These are phyloP conservation scores for Palythoa caribaeorum DNA, from an alignment of 92 coral and sea anemone species.

Conservation along the genomic window DNA sequence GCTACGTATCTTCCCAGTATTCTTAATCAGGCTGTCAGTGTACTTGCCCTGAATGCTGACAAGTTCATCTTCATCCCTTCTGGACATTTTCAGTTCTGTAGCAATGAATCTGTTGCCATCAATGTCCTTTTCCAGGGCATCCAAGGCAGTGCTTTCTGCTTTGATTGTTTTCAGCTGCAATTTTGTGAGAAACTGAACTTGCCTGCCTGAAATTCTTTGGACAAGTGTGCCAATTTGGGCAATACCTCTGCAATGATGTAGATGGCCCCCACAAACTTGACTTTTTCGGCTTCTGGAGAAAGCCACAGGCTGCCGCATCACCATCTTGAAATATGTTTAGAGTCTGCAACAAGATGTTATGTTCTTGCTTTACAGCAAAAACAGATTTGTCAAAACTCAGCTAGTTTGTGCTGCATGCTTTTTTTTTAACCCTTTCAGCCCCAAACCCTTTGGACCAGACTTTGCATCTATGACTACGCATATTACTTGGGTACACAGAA, in stretches of 20 bases:
- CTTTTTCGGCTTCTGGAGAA: conserved; percentile 23
- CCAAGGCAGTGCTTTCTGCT: conserved; percentile 29
- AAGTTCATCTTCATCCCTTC: conserved; percentile 32
- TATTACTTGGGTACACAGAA: neutral
- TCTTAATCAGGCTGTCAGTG: conserved; percentile 32
- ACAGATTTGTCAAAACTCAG: neutral
- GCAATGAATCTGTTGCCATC: conserved; percentile 23
- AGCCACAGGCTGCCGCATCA: conserved; percentile 27
- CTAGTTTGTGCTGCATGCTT: too few species aligned
- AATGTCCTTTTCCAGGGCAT: conserved; percentile 37
- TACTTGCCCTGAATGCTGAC: conserved; percentile 12
- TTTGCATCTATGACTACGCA: neutral
- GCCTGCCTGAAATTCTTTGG: neutral
- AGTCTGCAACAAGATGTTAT: too few species aligned
- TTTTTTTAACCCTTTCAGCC: conserved; percentile 5
- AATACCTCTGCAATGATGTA: conserved; percentile 18
- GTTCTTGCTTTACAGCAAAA: too few species aligned
- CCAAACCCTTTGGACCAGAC: neutral
- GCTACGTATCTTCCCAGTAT: neutral
- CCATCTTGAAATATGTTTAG: neutral
- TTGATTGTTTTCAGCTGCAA: conserved; percentile 31
- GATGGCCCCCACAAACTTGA: conserved; percentile 26
- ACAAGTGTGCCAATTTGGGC: conserved; percentile 24
- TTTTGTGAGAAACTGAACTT: conserved; percentile 25
- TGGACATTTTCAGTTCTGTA: conserved; percentile 35